These are phyloP conservation scores for Notothenia coriiceps DNA, from an alignment of 2,113 vertebrate genomes.

Conservation along the genomic window DNA sequence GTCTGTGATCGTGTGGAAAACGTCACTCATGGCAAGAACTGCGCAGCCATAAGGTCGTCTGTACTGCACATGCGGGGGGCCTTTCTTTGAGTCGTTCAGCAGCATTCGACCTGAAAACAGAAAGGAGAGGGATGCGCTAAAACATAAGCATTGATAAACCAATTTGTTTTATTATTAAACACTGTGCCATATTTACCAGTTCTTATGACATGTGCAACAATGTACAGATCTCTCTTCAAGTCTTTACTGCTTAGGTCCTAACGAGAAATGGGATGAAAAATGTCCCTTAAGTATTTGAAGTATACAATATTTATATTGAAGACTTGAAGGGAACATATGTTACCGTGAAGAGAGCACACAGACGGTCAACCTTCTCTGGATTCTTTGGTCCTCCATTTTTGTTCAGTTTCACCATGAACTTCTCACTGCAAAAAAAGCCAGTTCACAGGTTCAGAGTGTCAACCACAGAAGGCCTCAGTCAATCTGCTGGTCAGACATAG, in stretches of 20 bases:
- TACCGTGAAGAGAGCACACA: constrained; percentile 97
- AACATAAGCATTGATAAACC: not conserved
- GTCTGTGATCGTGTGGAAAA: constrained; percentile 93
- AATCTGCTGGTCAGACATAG: constrained; percentile 34
- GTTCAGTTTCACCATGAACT: constrained; percentile 97
- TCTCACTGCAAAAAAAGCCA: constrained; percentile 89
- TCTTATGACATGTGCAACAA: constrained; percentile 95
- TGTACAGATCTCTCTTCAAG: constrained; percentile 96
- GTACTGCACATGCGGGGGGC: constrained; percentile 92
- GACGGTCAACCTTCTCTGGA: constrained; percentile 94
- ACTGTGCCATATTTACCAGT: constrained; percentile 85
- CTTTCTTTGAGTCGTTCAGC: constrained; percentile 95
- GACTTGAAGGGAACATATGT: not conserved
- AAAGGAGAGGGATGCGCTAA: not conserved
- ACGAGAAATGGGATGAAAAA: constrained; percentile 40
- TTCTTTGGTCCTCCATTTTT: constrained; percentile 97
- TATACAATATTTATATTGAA: not conserved
- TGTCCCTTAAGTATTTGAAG: not conserved
- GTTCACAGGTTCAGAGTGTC: constrained; percentile 35
- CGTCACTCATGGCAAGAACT: constrained; percentile 92
- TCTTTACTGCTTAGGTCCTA: constrained; percentile 98
- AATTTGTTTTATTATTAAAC: not conserved
- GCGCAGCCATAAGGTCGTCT: constrained; percentile 94
- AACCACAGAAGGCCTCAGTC: constrained; percentile 4
- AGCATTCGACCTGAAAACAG: constrained; percentile 91